A percentile compares a stretch with the other conserved stretches of the same genome.
These are phyloP conservation scores for Vidua chalybeata DNA, from an alignment of 2,113 vertebrate genomes.

Conservation along the genomic window DNA sequence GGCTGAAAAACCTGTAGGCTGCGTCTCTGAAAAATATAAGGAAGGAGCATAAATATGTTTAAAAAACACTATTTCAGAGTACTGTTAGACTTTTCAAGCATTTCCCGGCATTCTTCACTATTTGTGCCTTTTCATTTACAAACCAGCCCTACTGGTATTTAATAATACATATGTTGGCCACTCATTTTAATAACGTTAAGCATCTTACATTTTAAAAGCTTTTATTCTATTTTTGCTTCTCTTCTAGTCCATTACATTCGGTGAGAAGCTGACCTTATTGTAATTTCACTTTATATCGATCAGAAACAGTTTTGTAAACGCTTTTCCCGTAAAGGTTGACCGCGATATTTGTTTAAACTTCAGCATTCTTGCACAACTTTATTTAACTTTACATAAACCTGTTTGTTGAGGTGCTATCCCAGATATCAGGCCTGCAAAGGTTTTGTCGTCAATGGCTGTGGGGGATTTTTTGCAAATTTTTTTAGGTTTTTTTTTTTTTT, in stretches of 20 bases:
- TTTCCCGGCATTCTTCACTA: neutral
- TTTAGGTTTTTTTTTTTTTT: neutral
- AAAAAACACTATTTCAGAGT: accelerated
- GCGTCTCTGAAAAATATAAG: accelerated
- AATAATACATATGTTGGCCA: accelerated
- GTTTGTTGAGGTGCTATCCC: neutral
- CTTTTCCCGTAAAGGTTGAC: conserved; percentile 33
- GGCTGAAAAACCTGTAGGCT: accelerated
- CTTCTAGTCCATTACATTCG: neutral
- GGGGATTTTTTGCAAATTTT: neutral
- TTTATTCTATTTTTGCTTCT: neutral
- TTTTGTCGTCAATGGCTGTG: neutral
- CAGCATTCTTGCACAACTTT: conserved; percentile 31
- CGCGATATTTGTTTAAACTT: conserved; percentile 35
- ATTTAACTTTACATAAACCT: conserved; percentile 7
- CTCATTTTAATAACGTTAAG: neutral
- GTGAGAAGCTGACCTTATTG: neutral
- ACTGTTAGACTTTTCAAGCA: neutral
- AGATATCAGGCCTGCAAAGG: neutral
- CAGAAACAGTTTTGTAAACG: neutral
- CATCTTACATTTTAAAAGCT: accelerated
- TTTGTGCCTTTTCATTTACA: accelerated
- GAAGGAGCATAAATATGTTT: neutral
- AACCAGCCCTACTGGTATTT: accelerated
- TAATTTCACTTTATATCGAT: neutral